Conservation (phyloP, 64 coral and sea anemone species). For the Porites australiensis region DNA sequence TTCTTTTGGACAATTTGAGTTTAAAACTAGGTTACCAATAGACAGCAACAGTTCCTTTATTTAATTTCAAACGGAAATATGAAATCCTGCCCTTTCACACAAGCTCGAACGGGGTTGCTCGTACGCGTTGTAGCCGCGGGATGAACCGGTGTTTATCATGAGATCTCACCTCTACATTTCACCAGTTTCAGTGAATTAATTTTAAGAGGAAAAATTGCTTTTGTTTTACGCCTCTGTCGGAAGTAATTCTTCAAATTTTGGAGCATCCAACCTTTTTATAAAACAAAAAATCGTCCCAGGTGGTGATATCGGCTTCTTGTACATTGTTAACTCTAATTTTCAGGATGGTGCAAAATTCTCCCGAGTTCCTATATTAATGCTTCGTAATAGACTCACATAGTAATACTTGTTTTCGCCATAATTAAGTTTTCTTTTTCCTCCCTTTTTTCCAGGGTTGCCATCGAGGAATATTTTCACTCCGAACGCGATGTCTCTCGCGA, state of each 20-base stretch:
- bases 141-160: no score
- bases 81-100: no score
- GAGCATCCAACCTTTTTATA: no score
- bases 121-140: no score
- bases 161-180: background rate
- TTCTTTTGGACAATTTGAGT: background rate
- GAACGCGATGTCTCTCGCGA: slow-evolving; percentile 14
- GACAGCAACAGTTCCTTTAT: no score
- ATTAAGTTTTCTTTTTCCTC: background rate
- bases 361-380: background rate
- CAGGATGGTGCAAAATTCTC: slow-evolving; percentile 20
- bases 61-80: no score
- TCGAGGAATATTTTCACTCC: background rate
- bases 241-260: no score
- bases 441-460: background rate
- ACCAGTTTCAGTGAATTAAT: background rate
- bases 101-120: no score
- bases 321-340: no score
- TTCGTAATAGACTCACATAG: background rate
- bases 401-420: background rate
- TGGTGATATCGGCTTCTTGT: background rate
- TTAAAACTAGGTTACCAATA: background rate
- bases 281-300: no score
- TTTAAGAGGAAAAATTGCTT: background rate
- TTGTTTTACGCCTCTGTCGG: no score